Base-by-base conservation (phyloP, 2,797 vertebrate species). In the Merluccius polli region DNA sequence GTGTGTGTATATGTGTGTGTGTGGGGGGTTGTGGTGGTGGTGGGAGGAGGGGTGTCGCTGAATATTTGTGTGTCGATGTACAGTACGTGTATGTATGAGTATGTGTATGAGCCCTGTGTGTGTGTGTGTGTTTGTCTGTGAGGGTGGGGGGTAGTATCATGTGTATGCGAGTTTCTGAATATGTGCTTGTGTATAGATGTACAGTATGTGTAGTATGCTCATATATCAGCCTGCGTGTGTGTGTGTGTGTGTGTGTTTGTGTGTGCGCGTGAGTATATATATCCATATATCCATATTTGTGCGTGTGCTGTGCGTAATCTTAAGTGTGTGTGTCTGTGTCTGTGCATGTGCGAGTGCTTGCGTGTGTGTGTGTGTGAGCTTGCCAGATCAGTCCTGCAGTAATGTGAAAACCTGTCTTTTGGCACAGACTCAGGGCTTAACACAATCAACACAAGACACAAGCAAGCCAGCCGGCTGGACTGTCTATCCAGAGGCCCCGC, bases 381-480 rank as follows among this genome's bases (percentile, higher is more conserved):
- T 65, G 69, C 59, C 41, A 73, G 68, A 31, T 87, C 80, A 78
- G 75, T 78, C 86, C 80, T 74, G 29, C 75, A 78, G 75, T 82
- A 70, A 79, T 83, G 79, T 81, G 79, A 88, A 84, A 85, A 84
- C 80, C 77, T 65, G 81, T 83, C 75, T 73, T 75, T 75, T 85
- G 83, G 83, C 73, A 24, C 11, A 24, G 67, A 21, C 52, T 59
- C 85, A 81, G 59, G 38, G 27, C 72, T 81, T 78, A 86, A 81
- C 76, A 77, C 77, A 72, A 65, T 69, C 63, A 74, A 81, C 78
- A 41, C 44, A 52, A 6, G 4, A 41, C 48, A 74, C 16, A 10
- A 72, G 36, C 71, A n/a, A 73, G 41, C 73, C 24, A 75, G 18
- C 69, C 65, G 16, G 10, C 31, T 70, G 41, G 70, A 41, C 73